phyloP scores from a whole-genome alignment of 2,888 invertebrate species.

The Heliconius hortense region DNA sequence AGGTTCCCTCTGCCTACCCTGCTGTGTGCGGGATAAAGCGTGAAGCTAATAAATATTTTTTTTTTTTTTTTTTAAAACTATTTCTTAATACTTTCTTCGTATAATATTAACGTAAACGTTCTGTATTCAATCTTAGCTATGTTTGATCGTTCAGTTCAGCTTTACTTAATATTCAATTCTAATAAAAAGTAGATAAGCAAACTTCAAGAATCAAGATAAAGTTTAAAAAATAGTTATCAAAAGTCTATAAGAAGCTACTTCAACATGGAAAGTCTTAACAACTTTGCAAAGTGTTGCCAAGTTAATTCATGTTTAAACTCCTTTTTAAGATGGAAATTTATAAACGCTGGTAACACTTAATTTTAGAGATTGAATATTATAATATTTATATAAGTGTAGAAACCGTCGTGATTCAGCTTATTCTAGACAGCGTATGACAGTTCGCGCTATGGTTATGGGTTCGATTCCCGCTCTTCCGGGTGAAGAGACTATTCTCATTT shows the following conservation, averaged over 20 bases:
- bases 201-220: conserved; percentile 16
- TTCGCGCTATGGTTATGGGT: not conserved
- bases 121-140: not conserved
- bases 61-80: too few relatives aligned
- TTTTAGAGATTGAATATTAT: conserved; percentile 19
- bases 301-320: conserved; percentile 31
- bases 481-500: not conserved
- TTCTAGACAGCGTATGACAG: not conserved
- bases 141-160: not conserved
- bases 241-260: conserved; percentile 27
- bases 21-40: too few relatives aligned
- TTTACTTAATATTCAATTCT: conserved; percentile 11
- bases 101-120: not conserved
- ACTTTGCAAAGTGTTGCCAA: conserved; percentile 30
- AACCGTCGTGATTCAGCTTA: not conserved
- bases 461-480: not conserved
- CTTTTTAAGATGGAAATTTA: conserved; percentile 20
- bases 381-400: not conserved
- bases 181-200: not conserved
- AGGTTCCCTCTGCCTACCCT: too few relatives aligned
- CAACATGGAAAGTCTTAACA: conserved; percentile 26
- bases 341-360: conserved; percentile 14
- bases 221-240: conserved; percentile 26
- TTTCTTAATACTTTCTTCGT: too few relatives aligned
- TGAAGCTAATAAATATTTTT: too few relatives aligned